phyloP scores from a whole-genome alignment of 1,140 invertebrate species.

The Stenopsyche tienmushanensis region DNA sequence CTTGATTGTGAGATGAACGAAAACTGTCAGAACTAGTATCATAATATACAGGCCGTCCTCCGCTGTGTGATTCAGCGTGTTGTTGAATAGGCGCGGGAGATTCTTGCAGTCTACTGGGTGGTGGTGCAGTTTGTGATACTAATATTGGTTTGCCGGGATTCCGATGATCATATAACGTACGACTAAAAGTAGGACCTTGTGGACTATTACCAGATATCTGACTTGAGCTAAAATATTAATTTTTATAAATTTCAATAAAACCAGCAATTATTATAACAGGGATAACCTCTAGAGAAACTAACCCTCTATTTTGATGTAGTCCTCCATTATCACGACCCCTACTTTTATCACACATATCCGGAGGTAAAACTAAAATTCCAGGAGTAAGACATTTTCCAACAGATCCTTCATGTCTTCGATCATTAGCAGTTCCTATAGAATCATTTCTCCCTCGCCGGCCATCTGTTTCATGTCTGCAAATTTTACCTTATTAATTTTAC shows the following conservation, averaged over 20 bases:
- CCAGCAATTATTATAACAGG: too few species aligned
- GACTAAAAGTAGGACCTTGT: conserved; percentile 20
- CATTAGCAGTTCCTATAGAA: neutral
- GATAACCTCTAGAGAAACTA: neutral
- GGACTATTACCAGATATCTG: conserved; percentile 22
- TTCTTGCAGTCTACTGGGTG: neutral
- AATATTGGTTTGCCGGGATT: conserved; percentile 38
- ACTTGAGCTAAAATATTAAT: neutral
- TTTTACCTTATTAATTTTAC: too few species aligned
- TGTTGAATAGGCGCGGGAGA: conserved; percentile 4
- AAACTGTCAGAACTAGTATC: conserved; percentile 35
- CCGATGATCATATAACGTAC: conserved; percentile 30
- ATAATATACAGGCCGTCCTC: conserved; percentile 31
- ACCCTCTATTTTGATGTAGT: conserved; percentile 33
- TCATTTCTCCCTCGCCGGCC: conserved; percentile 14
- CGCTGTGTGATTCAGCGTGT: conserved; percentile 5
- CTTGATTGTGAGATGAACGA: conserved; percentile 33
- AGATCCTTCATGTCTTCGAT: conserved; percentile 4
- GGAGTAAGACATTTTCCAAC: conserved; percentile 31
- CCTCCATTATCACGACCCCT: conserved; percentile 19
- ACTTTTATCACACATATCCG: conserved; percentile 22
- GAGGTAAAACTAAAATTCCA: conserved; percentile 35
- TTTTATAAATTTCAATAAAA: too few species aligned
- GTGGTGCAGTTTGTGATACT: conserved; percentile 12
- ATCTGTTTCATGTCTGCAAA: conserved; percentile 23